Evolutionary conservation across 2,113 vertebrate species (phyloP).

Genomic region (Trogon melanurus): DNA sequence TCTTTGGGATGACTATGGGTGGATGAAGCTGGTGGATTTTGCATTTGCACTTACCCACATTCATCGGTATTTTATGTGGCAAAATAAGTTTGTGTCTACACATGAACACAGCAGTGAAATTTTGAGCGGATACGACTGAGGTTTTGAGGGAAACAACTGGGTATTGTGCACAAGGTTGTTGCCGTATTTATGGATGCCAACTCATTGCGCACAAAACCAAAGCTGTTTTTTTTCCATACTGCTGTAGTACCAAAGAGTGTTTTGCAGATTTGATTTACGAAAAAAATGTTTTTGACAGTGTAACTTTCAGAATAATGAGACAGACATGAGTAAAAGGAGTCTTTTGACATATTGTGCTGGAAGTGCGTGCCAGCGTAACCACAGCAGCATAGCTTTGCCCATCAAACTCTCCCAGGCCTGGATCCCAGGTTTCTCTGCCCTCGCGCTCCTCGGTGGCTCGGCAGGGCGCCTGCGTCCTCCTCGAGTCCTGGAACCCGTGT

Average conservation of each 20-base stretch:
- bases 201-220: neutral
- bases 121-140: neutral
- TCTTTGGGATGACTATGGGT: neutral
- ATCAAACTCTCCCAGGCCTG: neutral
- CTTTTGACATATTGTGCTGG: no score
- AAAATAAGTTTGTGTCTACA: neutral
- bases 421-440: neutral
- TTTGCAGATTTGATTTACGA: neutral
- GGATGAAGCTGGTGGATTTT: neutral
- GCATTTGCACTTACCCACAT: neutral
- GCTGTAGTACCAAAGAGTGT: neutral
- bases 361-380: neutral
- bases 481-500: neutral
- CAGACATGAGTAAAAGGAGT: neutral
- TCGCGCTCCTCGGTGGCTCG: neutral
- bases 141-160: neutral
- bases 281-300: neutral
- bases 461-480: neutral
- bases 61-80: neutral
- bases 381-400: neutral
- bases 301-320: neutral
- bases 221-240: accelerated
- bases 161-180: neutral
- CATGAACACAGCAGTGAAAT: accelerated
- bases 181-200: neutral